Base-by-base conservation (phyloP, 1,140 invertebrate genomes). In the Oscheius sp. region DNA sequence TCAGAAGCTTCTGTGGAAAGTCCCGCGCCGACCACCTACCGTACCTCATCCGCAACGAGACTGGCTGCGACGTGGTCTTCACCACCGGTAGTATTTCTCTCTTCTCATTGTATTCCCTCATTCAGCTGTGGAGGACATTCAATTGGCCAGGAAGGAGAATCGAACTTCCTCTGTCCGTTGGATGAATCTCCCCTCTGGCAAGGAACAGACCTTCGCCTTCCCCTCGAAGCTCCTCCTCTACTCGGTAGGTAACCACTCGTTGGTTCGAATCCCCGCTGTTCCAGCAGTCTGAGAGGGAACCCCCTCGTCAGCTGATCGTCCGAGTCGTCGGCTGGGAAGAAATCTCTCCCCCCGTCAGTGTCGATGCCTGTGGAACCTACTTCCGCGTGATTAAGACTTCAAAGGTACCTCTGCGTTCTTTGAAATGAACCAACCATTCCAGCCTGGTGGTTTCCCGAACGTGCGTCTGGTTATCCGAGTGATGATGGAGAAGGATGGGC, bases 341-440 rank as follows among this genome's bases (percentile, higher is more conserved):
- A 38, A 89, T 93, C 66, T 63, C 69, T 7, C 88, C 89, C 76
- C 93, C 95, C 18, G 91, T 99, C 1, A 93, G 92, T 1, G 91
- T 99, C 1, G 95, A 98, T 86, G 91, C 92, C 86, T 94, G 97
- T 18, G 95, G 95, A 1, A 89, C 92, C 20, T 98, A 92, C 85
- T 98, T 97, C 84, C 86, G 95, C 65, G 46, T 78, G 3, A 45
- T 74, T 3, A 67, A 68, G 36, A 58, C 64, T 61, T 26, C 62
- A 20, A 42, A 68, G 66, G 66, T 68, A 0, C 26, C 15, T n/a
- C n/a, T 7, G 38, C 38, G n/a, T 42, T 42, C n/a, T 42, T 42
- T 42, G 38, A 10, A 10, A 42, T 42, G 38, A n/a, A n/a, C 38
- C 38, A 42, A 42, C n/a, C 38, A n/a, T 42, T 42, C 38, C 38